phyloP scores from a whole-genome alignment of 2,888 invertebrate species.

The Melolontha melolontha region DNA sequence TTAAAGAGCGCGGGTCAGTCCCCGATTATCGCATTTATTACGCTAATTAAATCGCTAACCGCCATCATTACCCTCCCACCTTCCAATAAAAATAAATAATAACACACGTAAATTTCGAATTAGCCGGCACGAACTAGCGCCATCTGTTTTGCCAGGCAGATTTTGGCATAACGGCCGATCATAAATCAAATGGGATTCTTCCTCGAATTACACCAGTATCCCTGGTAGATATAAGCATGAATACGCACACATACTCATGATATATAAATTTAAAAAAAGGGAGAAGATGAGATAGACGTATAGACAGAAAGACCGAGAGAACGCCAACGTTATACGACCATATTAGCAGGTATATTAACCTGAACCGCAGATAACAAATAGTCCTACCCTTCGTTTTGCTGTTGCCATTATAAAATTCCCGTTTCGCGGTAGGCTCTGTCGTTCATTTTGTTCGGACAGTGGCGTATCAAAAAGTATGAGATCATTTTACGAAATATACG shows the following conservation, averaged over 20 bases:
- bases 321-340: slow-evolving; percentile 27
- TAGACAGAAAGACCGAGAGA: not conserved
- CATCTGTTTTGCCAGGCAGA: slow-evolving; percentile 35
- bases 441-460: not conserved
- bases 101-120: slow-evolving; percentile 38
- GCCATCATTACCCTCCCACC: slow-evolving; percentile 35
- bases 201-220: slow-evolving; percentile 27
- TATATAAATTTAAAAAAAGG: not conserved
- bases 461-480: too few relatives aligned
- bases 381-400: slow-evolving; percentile 31
- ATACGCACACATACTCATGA: not conserved
- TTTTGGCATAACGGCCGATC: slow-evolving; percentile 32
- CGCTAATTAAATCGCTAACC: slow-evolving; percentile 35
- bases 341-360: slow-evolving; percentile 43
- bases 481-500: too few relatives aligned
- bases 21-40: slow-evolving; percentile 35
- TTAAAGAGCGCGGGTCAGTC: slow-evolving; percentile 30
- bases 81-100: slow-evolving; percentile 40
- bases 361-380: slow-evolving; percentile 42
- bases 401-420: slow-evolving; percentile 40
- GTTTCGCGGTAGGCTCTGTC: too few relatives aligned
- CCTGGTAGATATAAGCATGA: not conserved
- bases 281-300: not conserved
- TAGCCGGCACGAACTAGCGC: slow-evolving; percentile 36
- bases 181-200: slow-evolving; percentile 38